Base-by-base conservation (phyloP, 2,888 invertebrate genomes). In the Phengaris alcon region DNA sequence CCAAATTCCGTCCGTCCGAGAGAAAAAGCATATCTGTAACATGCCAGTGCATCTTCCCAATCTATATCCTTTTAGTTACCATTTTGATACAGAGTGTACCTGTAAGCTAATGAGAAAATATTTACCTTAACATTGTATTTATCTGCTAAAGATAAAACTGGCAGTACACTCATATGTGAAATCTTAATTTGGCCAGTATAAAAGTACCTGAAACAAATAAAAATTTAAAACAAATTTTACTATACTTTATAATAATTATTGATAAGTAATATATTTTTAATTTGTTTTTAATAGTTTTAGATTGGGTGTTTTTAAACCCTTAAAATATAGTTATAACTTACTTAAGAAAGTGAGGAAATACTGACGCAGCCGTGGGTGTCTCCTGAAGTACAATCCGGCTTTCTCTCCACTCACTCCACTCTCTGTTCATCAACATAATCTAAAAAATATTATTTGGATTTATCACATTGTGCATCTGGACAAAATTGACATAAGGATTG, bases 351-450 rank as follows among this genome's bases (percentile, higher is more conserved):
- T 96, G 95, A 78, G 97, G 97, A 91, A 99, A 99, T 70, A 98
- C 97, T 57, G 95, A 94, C 44, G 96, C 96, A 84, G 98, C 98
- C 75, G 96, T 95, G 0, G 97, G 96, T 12, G 97, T 96, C 90
- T 99, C 99, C 83, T 97, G 96, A 13, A 99, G 92, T 74, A 96
- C 96, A 73, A 99, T 96, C 68, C 96, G 94, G 80, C 96, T 96
- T 87, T 97, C 97, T 76, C 97, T 95, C 86, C 97, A 97, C 87
- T 99, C 99, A 74, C 95, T 96, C 98, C 98, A 99, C 84, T 97
- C 97, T 0, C 98, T 96, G 85, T 97, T 97, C 96, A 98, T 98
- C 68, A 99, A 90, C 99, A 99, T 99, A n/a, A 97, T 96, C 96
- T 97, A 70, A 46, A 57, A 69, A 73, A 48, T 22, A 22, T 3